phyloP scores from a whole-genome alignment of 2,797 vertebrate species.

The Anomalospiza imberbis region DNA sequence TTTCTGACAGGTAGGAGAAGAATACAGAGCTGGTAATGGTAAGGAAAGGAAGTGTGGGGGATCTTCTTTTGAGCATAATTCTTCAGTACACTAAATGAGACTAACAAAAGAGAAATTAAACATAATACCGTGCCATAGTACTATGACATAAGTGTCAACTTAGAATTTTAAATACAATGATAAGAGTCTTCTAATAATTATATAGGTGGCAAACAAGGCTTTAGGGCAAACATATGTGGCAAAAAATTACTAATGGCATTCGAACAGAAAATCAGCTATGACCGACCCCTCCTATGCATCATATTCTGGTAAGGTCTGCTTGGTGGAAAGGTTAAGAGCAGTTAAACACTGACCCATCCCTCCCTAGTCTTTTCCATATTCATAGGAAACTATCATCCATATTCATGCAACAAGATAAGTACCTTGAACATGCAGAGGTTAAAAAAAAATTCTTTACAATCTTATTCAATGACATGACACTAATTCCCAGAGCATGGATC shows the following conservation, averaged over 20 bases:
- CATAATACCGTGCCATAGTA: slow-evolving; percentile 48
- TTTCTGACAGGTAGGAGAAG: not conserved
- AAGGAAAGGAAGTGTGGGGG: slow-evolving; percentile 5
- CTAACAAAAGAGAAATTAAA: slow-evolving; percentile 74
- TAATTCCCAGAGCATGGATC: slow-evolving; percentile 51
- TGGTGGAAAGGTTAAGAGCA: slow-evolving; percentile 64
- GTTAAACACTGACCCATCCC: slow-evolving; percentile 69
- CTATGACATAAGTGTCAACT: slow-evolving; percentile 67
- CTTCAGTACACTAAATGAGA: slow-evolving; percentile 57
- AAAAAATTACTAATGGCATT: slow-evolving; percentile 73
- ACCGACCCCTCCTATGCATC: slow-evolving; percentile 55
- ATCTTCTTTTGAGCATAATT: slow-evolving; percentile 47
- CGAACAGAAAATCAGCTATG: slow-evolving; percentile 57
- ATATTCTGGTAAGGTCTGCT: slow-evolving; percentile 30
- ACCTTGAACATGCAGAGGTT: slow-evolving; percentile 46
- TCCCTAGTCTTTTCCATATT: slow-evolving; percentile 66
- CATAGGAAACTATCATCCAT: slow-evolving; percentile 70
- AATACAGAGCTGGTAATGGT: not conserved
- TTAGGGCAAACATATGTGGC: slow-evolving; percentile 61
- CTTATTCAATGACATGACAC: slow-evolving; percentile 38
- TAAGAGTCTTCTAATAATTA: slow-evolving; percentile 77
- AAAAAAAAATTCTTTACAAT: slow-evolving; percentile 25
- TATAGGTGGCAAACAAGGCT: slow-evolving; percentile 73
- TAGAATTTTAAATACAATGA: slow-evolving; percentile 78
- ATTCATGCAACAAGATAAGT: slow-evolving; percentile 72